A percentile compares a stretch with the other conserved stretches of the same genome.
Conservation (phyloP, 2,113 vertebrate genomes). For the Acanthochromis polyacanthus region DNA sequence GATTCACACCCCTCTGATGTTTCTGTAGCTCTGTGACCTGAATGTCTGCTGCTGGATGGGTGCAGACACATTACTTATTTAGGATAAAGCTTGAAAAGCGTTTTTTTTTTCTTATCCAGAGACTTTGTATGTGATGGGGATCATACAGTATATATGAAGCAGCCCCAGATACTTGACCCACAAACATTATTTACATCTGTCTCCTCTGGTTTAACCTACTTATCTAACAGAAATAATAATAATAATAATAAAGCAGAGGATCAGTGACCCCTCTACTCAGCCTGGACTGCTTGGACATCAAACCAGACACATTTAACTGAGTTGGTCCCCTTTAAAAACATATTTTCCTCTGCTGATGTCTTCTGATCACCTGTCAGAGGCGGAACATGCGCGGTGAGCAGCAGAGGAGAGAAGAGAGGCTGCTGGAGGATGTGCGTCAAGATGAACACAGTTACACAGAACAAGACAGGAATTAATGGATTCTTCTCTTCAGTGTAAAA, state of each 20-base stretch:
- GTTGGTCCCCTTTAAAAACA: conserved; percentile 79
- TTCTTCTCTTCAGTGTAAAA: conserved; percentile 37
- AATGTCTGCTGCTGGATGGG: neutral
- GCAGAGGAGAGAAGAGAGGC: conserved; percentile 40
- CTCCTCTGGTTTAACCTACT: neutral
- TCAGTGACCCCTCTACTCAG: neutral
- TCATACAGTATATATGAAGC: conserved; percentile 18
- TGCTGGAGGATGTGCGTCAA: conserved; percentile 41
- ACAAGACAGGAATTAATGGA: conserved; percentile 9
- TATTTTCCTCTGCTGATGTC: conserved; percentile 67
- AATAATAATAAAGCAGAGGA: neutral
- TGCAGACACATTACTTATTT: neutral
- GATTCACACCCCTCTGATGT: neutral
- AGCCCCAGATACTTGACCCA: conserved; percentile 40
- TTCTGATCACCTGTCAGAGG: conserved; percentile 80
- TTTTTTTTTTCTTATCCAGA: neutral
- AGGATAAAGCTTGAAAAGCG: neutral
- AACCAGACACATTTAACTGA: conserved; percentile 15
- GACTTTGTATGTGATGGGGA: neutral
- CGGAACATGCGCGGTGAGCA: conserved; percentile 85
- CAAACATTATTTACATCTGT: neutral
- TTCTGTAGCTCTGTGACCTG: neutral
- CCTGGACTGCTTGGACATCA: conserved; percentile 6
- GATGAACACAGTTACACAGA: neutral
- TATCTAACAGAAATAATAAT: neutral